These are phyloP conservation scores for Alligator mississippiensis DNA, from an alignment of 2,113 vertebrate genomes.

Conservation along the genomic window DNA sequence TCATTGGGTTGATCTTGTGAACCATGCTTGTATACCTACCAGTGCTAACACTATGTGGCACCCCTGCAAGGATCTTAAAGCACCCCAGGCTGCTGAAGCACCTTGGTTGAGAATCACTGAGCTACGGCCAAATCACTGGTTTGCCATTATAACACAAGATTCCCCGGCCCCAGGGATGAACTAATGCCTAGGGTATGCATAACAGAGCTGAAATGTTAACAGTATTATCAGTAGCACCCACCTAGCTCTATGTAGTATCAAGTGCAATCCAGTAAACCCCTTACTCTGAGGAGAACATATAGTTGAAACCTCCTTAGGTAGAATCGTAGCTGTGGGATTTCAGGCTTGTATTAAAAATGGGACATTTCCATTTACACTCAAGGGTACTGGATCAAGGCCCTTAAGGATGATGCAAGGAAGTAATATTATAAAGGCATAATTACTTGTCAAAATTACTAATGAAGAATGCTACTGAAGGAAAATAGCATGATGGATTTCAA, in stretches of 20 bases:
- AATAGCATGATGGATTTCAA: constrained; percentile 47
- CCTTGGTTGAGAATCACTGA: too few species aligned
- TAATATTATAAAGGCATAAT: constrained; percentile 25
- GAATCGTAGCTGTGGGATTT: neutral
- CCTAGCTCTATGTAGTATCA: neutral
- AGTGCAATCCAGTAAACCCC: neutral
- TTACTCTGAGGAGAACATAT: neutral
- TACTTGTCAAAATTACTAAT: constrained; percentile 43
- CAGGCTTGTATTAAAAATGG: neutral
- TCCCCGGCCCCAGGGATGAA: neutral
- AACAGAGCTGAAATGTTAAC: neutral
- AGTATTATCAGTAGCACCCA: neutral
- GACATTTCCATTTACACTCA: constrained; percentile 3
- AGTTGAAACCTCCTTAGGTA: too few species aligned
- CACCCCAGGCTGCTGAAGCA: too few species aligned
- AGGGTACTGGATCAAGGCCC: neutral
- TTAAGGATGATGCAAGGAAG: constrained; percentile 6
- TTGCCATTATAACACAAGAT: neutral
- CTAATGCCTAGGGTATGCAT: neutral
- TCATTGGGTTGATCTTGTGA: too few species aligned
- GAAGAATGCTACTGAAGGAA: constrained; percentile 18
- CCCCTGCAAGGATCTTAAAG: too few species aligned
- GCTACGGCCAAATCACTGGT: neutral
- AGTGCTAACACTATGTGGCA: too few species aligned
- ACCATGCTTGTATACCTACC: too few species aligned